Conservation (phyloP, 1,140 invertebrate species). For the Drosophila prosaltans region DNA sequence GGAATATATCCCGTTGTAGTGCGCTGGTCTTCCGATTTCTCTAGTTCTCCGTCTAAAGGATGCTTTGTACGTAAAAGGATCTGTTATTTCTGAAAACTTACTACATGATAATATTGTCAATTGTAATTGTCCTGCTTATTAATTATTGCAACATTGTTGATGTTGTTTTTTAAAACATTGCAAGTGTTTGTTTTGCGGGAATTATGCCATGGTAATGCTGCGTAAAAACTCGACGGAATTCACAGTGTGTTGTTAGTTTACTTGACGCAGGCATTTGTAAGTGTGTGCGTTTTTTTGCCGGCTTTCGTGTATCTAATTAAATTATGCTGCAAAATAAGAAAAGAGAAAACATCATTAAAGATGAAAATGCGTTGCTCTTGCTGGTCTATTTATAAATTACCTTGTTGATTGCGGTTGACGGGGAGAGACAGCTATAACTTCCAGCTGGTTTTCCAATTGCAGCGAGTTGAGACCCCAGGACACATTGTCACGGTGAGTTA, state of each 20-base stretch:
- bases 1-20: no score
- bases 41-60: no score
- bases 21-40: no score
- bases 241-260: not conserved
- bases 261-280: not conserved
- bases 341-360: slow-evolving; percentile 38
- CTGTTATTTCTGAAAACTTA: slow-evolving; percentile 25
- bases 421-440: slow-evolving; percentile 1
- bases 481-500: slow-evolving; percentile 53
- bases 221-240: not conserved
- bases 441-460: slow-evolving; percentile 26
- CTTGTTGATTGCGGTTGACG: slow-evolving; percentile 34
- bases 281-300: slow-evolving; percentile 24
- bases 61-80: not conserved
- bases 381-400: slow-evolving; percentile 67
- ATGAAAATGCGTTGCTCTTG: slow-evolving; percentile 51
- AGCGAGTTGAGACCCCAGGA: slow-evolving; percentile 11
- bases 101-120: slow-evolving; percentile 48
- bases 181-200: slow-evolving; percentile 8
- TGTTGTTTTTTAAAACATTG: slow-evolving; percentile 37
- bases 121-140: slow-evolving; percentile 8
- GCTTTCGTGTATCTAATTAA: slow-evolving; percentile 61
- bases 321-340: slow-evolving; percentile 61
- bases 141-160: slow-evolving; percentile 30
- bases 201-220: not conserved